These are phyloP conservation scores for Drosophila navojoa DNA, from an alignment of 1,140 invertebrate genomes.

Conservation along the genomic window DNA sequence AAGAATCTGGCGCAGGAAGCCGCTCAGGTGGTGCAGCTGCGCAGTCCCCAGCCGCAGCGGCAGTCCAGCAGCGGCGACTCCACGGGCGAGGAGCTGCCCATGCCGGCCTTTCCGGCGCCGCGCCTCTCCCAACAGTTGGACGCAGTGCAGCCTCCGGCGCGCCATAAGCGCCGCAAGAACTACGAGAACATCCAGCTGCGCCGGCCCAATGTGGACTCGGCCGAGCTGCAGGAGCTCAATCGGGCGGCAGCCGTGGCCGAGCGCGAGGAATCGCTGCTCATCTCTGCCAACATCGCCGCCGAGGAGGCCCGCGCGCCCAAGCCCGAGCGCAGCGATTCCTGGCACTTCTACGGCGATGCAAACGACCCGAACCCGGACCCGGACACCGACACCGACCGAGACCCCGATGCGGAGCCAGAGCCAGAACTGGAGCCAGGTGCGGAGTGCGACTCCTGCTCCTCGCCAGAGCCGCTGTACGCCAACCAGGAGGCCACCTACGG, in stretches of 20 bases:
- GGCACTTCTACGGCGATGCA: conserved; percentile 68
- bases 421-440: background rate
- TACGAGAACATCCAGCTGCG: conserved; percentile 75
- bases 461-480: conserved; percentile 75
- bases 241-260: conserved; percentile 43
- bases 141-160: conserved; percentile 49
- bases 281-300: conserved; percentile 51
- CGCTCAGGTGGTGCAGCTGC: conserved; percentile 55
- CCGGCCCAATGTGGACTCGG: conserved; percentile 65
- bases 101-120: conserved; percentile 75
- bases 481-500: conserved; percentile 80
- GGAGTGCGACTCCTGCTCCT: conserved; percentile 27
- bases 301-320: conserved; percentile 63
- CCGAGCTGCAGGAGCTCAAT: conserved; percentile 66
- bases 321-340: conserved; percentile 78
- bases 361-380: conserved; percentile 3
- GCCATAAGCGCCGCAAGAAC: conserved; percentile 69
- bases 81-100: conserved; percentile 57
- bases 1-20: conserved; percentile 64
- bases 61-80: conserved; percentile 36
- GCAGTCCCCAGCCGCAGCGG: conserved; percentile 39
- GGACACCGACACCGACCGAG: background rate
- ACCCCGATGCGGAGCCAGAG: background rate
- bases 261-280: conserved; percentile 63
- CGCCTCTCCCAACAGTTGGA: conserved; percentile 61